Conservation (phyloP, 2,888 invertebrate species). For the Sussaba pulchella region DNA sequence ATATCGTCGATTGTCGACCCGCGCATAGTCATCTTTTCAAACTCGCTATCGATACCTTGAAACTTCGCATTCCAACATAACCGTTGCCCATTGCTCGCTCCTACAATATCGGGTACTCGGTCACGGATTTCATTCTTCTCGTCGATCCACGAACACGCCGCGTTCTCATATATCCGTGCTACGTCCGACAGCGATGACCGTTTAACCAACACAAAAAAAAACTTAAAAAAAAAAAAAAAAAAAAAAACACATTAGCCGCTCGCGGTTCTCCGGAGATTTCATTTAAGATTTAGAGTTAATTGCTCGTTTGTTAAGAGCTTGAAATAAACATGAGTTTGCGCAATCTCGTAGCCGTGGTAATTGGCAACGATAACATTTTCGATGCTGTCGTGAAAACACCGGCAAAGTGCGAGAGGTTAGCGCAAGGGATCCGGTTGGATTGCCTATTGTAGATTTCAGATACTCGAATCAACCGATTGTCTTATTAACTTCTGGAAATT, state of each 20-base stretch:
- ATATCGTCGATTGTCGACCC: too few relatives aligned
- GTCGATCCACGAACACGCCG: not conserved
- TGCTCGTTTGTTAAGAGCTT: constrained; percentile 57
- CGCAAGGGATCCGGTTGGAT: constrained; percentile 44
- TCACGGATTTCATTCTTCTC: not conserved
- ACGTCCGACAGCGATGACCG: constrained; percentile 13
- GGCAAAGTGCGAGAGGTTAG: not conserved
- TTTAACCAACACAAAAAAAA: constrained; percentile 26
- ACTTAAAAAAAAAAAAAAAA: not conserved
- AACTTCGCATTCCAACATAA: not conserved
- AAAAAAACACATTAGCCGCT: too few relatives aligned
- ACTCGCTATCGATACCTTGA: constrained; percentile 8
- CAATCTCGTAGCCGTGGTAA: constrained; percentile 26
- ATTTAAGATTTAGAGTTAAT: too few relatives aligned
- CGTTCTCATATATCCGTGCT: not conserved
- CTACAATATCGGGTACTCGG: constrained; percentile 11
- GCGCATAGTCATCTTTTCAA: not conserved
- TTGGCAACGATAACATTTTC: constrained; percentile 61
- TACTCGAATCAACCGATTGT: constrained; percentile 62
- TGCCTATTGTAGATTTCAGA: constrained; percentile 62
- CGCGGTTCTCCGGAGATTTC: too few relatives aligned
- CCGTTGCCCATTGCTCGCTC: too few relatives aligned
- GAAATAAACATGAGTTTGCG: constrained; percentile 53
- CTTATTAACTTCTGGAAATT: constrained; percentile 47
- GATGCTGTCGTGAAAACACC: constrained; percentile 13